Conservation (phyloP, 2,113 vertebrate genomes). For the Pituophis catenifer region DNA sequence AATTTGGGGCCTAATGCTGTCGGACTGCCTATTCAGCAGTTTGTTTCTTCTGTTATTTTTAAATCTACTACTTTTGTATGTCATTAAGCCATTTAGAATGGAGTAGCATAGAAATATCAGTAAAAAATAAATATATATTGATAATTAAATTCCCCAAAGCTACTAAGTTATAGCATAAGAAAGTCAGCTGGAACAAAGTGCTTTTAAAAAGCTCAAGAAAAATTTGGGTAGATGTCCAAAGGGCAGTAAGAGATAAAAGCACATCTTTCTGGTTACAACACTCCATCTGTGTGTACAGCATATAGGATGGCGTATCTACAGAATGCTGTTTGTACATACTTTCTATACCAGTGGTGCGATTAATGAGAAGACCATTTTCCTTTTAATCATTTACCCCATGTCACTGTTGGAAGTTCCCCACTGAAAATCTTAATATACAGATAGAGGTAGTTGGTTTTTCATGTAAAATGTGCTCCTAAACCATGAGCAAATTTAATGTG, state of each 20-base stretch:
- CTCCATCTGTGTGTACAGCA: neutral
- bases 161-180: neutral
- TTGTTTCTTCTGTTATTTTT: neutral
- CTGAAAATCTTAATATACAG: neutral
- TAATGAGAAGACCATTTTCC: neutral
- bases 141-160: neutral
- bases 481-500: neutral
- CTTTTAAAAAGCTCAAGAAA: neutral
- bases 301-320: neutral
- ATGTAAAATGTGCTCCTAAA: neutral
- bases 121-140: neutral
- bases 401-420: neutral
- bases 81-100: neutral
- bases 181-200: neutral
- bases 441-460: neutral
- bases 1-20: neutral
- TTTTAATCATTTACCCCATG: neutral
- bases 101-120: neutral
- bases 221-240: neutral
- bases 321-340: neutral
- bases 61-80: neutral
- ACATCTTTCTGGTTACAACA: neutral
- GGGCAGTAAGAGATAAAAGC: neutral
- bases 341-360: neutral
- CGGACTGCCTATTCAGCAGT: neutral